Base-by-base conservation (phyloP, 2,797 vertebrate species). In the Myotis myotis region DNA sequence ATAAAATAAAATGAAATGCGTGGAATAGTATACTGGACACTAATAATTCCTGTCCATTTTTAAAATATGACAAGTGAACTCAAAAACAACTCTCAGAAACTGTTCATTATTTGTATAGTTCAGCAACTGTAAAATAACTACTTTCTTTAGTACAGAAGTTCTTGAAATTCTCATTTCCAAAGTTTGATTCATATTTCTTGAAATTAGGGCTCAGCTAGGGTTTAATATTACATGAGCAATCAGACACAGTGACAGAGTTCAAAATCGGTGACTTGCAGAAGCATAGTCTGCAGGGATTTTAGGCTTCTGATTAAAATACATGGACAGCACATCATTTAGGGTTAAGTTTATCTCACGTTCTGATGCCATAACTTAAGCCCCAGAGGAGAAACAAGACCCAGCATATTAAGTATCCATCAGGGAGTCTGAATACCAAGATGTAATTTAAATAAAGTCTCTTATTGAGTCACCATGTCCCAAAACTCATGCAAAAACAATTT, bases 141-240 rank as follows among this genome's bases (percentile, higher is more conserved):
- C 53, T 75, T 92, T 80, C 70, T 38, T 81, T 68, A 91, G 55
- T 91, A 94, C 89, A 93, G n/a, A 86, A 92, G 44, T 89, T 94
- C 66, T 70, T 91, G 33, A 95, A 96, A 94, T 93, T 36, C 20
- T 93, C 36, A 5, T 95, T 95, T 95, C 86, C 30, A 84, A 72
- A 87, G 36, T 89, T 89, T 41, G 70, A 30, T 89, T 94, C 74
- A 70, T 82, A 88, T 85, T 96, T 95, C 92, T 92, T 83, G 47
- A 95, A 95, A 96, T 90, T 96, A 95, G 95, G 74, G 9, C 64
- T 95, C 68, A 85, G 64, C 87, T 70, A 68, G 23, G 51, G 57
- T 96, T 96, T 96, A 96, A 94, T 95, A 97, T 94, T 96, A 72
- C 93, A 95, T 95, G 94, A 97, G 93, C 70, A 95, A 91, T 95